Evolutionary conservation across 1,140 invertebrate genomes (phyloP).

Genomic region (Hormaphis cornu): DNA sequence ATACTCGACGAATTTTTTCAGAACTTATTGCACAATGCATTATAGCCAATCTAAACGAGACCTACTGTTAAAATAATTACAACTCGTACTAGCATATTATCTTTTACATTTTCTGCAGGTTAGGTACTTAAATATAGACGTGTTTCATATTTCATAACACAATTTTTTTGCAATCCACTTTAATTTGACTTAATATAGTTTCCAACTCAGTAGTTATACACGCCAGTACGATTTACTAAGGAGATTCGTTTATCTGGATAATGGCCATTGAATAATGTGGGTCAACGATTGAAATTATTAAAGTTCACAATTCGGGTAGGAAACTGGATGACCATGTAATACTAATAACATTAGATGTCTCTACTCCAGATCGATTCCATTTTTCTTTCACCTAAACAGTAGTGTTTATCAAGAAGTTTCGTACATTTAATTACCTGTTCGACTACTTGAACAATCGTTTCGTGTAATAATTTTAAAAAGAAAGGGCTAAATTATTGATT

Average conservation of each 20-base stretch:
- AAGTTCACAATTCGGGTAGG: not conserved
- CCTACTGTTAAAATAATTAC: too few species aligned
- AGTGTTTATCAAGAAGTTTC: not conserved
- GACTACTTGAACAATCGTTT: not conserved
- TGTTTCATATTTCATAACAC: not conserved
- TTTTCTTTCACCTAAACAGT: not conserved
- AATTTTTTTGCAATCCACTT: not conserved
- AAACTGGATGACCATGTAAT: constrained; percentile 17
- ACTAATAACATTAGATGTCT: constrained; percentile 1
- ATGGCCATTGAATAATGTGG: not conserved
- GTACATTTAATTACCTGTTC: not conserved
- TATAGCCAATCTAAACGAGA: too few species aligned
- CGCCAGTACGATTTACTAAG: too few species aligned
- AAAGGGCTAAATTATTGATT: too few species aligned
- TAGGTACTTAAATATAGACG: not conserved
- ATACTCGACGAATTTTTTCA: too few species aligned
- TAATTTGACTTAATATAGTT: not conserved
- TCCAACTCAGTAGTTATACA: not conserved
- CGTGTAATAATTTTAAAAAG: not conserved
- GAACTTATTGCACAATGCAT: too few species aligned
- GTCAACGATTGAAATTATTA: not conserved
- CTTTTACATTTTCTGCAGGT: not conserved
- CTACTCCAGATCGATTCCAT: not conserved
- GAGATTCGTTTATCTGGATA: not conserved
- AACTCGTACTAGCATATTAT: too few species aligned